These are phyloP conservation scores for Xenops minutus DNA, from an alignment of 2,797 vertebrate species.

Conservation along the genomic window DNA sequence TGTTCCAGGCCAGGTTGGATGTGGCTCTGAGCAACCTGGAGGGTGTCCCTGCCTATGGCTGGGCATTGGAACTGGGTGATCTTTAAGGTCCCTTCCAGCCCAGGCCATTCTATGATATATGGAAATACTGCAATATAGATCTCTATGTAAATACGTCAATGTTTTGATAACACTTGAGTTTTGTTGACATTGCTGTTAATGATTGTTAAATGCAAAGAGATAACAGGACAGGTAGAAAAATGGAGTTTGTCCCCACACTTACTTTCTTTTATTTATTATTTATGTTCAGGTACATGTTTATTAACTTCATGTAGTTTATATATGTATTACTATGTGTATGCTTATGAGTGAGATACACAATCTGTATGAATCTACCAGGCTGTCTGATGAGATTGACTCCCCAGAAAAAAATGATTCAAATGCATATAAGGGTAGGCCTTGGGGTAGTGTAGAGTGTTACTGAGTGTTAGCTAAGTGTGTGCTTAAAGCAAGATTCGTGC, in stretches of 20 bases:
- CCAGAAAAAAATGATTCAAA: neutral
- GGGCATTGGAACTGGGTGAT: neutral
- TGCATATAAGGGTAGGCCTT: fast-evolving
- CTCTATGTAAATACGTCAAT: neutral
- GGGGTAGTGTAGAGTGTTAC: neutral
- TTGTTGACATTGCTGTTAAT: neutral
- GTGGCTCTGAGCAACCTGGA: neutral
- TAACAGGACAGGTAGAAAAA: neutral
- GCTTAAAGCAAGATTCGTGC: neutral
- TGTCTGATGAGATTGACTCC: neutral
- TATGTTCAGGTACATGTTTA: neutral
- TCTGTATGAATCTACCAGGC: neutral
- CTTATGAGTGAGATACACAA: neutral
- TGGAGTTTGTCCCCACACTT: neutral
- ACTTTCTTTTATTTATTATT: neutral
- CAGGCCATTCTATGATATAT: neutral
- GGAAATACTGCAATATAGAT: neutral
- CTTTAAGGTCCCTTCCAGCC: neutral
- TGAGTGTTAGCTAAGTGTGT: neutral
- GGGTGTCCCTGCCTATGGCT: neutral
- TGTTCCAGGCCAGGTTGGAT: neutral
- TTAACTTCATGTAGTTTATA: neutral
- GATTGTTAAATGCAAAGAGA: neutral
- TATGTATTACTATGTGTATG: neutral
- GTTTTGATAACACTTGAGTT: neutral